These are phyloP conservation scores for Pheosia gnoma DNA, from an alignment of 2,888 invertebrate genomes.

Conservation along the genomic window DNA sequence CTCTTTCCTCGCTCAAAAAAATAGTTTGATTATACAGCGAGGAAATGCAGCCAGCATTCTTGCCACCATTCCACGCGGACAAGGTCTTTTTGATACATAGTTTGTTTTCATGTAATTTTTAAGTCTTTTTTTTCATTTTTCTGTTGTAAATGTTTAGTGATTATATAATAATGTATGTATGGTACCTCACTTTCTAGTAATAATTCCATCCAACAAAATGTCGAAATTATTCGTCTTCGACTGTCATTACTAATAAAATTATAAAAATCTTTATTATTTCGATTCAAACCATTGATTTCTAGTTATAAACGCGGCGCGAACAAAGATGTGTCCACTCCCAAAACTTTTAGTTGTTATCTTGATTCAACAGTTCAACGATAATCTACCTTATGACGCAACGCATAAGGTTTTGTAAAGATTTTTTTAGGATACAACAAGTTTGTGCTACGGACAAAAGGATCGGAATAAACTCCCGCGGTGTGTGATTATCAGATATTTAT, in stretches of 20 bases:
- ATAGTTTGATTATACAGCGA: too few relatives aligned
- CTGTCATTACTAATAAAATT: constrained; percentile 25
- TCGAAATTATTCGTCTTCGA: too few relatives aligned
- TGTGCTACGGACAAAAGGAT: constrained; percentile 33
- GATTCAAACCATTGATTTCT: constrained; percentile 47
- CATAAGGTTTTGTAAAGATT: constrained; percentile 9
- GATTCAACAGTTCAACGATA: constrained; percentile 8
- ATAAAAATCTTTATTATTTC: constrained; percentile 40
- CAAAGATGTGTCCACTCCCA: constrained; percentile 40
- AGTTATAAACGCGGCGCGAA: constrained; percentile 49
- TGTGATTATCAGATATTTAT: constrained; percentile 52
- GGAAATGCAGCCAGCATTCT: too few relatives aligned
- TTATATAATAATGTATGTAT: too few relatives aligned
- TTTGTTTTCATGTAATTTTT: too few relatives aligned
- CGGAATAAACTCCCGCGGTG: constrained; percentile 41
- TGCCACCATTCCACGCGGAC: too few relatives aligned
- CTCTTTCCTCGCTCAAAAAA: too few relatives aligned
- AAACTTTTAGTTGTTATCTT: constrained; percentile 10
- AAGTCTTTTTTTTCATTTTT: too few relatives aligned
- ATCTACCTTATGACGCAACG: constrained; percentile 11
- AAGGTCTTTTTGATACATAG: too few relatives aligned
- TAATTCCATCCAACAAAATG: too few relatives aligned
- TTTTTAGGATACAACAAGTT: constrained; percentile 7
- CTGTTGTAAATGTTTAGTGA: too few relatives aligned
- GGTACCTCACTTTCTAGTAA: too few relatives aligned